These are phyloP conservation scores for Centruroides sculpturatus DNA, from an alignment of 1,140 invertebrate genomes.

Conservation along the genomic window DNA sequence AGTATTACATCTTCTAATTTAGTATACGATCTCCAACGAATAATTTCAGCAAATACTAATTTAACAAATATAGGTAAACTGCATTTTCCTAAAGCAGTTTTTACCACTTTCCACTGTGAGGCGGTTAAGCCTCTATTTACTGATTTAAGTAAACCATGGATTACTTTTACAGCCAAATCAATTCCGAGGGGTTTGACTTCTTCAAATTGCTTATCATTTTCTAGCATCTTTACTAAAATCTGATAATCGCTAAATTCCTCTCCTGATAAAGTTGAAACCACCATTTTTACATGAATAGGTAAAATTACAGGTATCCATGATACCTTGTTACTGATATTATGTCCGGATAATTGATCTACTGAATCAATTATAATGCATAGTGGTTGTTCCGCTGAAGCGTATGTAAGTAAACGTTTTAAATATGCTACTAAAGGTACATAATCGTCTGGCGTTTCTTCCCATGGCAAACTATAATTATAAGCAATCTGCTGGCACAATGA, in stretches of 20 bases:
- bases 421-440: constrained; percentile 86
- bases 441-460: constrained; percentile 89
- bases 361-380: constrained; percentile 78
- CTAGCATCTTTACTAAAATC: constrained; percentile 73
- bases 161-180: constrained; percentile 82
- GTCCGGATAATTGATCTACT: constrained; percentile 87
- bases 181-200: constrained; percentile 66
- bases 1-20: constrained; percentile 80
- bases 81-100: constrained; percentile 77
- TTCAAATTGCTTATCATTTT: constrained; percentile 79
- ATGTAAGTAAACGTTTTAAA: constrained; percentile 81
- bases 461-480: constrained; percentile 82
- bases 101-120: constrained; percentile 87
- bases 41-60: constrained; percentile 89
- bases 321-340: constrained; percentile 84
- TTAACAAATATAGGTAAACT: constrained; percentile 95
- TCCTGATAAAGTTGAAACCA: constrained; percentile 70
- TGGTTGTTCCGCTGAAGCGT: constrained; percentile 63
- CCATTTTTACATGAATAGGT: constrained; percentile 79
- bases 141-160: constrained; percentile 90
- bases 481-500: constrained; percentile 83
- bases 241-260: constrained; percentile 73
- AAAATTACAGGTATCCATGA: constrained; percentile 88
- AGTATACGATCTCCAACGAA: constrained; percentile 91
- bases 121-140: constrained; percentile 72